phyloP scores from a whole-genome alignment of 2,797 vertebrate genomes.

The Selene dorsalis region DNA sequence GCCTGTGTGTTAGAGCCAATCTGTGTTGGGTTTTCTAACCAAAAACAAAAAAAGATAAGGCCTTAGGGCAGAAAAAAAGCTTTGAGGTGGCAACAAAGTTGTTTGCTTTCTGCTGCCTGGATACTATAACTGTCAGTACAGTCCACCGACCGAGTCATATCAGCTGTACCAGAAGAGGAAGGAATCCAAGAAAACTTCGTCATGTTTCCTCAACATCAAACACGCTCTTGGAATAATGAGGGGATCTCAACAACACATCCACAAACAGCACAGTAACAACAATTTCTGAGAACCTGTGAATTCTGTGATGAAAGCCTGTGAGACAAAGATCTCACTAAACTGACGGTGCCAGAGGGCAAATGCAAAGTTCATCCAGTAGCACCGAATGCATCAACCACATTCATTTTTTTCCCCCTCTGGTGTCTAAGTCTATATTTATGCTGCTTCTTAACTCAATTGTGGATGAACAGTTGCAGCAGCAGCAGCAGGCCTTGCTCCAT shows the following conservation, averaged over 20 bases:
- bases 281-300: not conserved
- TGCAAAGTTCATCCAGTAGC: slow-evolving; percentile 12
- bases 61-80: not conserved
- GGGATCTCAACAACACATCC: slow-evolving; percentile 14
- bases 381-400: slow-evolving; percentile 18
- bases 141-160: not conserved
- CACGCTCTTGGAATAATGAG: not conserved
- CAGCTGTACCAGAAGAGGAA: not conserved
- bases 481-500: not conserved
- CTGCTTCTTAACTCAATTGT: not conserved
- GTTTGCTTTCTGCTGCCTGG: not conserved
- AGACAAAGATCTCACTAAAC: slow-evolving; percentile 36
- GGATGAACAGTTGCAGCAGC: slow-evolving; percentile 21
- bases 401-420: not conserved
- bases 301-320: slow-evolving; percentile 18
- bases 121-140: slow-evolving; percentile 5
- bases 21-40: not conserved
- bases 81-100: not conserved
- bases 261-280: not conserved
- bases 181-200: slow-evolving; percentile 12
- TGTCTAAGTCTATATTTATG: slow-evolving; percentile 34
- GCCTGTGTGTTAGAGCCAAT: not conserved
- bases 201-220: slow-evolving; percentile 22
- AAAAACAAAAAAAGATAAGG: not conserved
- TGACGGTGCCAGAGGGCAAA: slow-evolving; percentile 21